phyloP scores from a whole-genome alignment of 2,888 invertebrate genomes.

The Xanthorhoe designata region DNA sequence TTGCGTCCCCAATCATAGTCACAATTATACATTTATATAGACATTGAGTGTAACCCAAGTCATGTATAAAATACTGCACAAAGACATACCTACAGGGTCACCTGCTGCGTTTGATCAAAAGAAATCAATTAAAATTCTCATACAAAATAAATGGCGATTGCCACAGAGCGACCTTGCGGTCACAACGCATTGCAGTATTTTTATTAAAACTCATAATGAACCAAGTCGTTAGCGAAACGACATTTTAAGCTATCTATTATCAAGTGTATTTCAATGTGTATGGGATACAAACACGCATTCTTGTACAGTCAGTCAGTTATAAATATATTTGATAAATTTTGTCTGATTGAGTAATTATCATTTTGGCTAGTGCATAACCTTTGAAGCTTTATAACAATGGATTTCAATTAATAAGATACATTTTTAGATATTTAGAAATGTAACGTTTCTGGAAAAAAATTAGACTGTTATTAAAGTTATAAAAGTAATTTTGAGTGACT shows the following conservation, averaged over 20 bases:
- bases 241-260: constrained; percentile 43
- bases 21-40: background rate
- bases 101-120: constrained; percentile 13
- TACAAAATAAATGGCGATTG: constrained; percentile 24
- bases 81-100: background rate
- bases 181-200: constrained; percentile 31
- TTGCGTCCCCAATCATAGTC: too few species aligned
- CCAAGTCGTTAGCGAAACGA: constrained; percentile 44
- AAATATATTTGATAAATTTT: background rate
- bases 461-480: too few species aligned
- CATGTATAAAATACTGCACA: background rate
- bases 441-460: too few species aligned
- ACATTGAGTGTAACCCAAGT: background rate
- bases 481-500: constrained; percentile 10
- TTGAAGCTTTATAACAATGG: too few species aligned
- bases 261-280: constrained; percentile 14
- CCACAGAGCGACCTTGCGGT: constrained; percentile 24
- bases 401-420: too few species aligned
- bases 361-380: background rate
- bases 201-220: constrained; percentile 30
- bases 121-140: constrained; percentile 37
- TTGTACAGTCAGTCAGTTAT: constrained; percentile 9
- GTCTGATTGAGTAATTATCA: background rate
- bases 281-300: constrained; percentile 4
- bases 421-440: too few species aligned